phyloP scores from a whole-genome alignment of 2,113 vertebrate genomes.

The Notechis scutatus region DNA sequence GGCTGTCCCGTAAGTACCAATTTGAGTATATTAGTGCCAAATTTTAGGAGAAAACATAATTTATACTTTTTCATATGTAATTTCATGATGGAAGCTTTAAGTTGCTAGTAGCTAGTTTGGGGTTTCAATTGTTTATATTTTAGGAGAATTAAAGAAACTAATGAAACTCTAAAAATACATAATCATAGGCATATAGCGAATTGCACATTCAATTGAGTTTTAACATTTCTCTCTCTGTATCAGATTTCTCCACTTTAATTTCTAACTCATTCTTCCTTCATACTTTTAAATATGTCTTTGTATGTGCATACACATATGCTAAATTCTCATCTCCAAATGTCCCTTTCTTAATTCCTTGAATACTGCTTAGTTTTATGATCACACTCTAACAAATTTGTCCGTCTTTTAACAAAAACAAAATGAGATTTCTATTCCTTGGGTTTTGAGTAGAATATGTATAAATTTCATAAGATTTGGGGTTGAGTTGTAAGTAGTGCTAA shows the following conservation, averaged over 20 bases:
- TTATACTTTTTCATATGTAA: not conserved
- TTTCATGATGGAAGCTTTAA: not conserved
- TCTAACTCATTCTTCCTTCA: not conserved
- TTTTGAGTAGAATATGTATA: not conserved
- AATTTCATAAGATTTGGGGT: not conserved
- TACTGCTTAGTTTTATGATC: not conserved
- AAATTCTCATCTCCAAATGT: not conserved
- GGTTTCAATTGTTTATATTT: not conserved
- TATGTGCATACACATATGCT: not conserved
- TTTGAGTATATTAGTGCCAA: not conserved
- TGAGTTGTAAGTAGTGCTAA: not conserved
- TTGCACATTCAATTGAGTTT: not conserved
- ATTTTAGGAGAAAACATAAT: not conserved
- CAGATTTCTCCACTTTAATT: not conserved
- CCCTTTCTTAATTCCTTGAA: not conserved
- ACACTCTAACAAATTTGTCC: not conserved
- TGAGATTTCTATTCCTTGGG: not conserved
- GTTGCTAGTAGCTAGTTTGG: not conserved
- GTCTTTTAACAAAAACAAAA: not conserved
- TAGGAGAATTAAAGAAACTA: not conserved
- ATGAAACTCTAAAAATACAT: not conserved
- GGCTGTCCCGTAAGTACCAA: not conserved
- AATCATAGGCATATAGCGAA: not conserved
- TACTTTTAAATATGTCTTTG: not conserved
- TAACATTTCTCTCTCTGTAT: not conserved